Conservation (phyloP, 2,888 invertebrate species). For the Synanthedon myopaeformis region DNA sequence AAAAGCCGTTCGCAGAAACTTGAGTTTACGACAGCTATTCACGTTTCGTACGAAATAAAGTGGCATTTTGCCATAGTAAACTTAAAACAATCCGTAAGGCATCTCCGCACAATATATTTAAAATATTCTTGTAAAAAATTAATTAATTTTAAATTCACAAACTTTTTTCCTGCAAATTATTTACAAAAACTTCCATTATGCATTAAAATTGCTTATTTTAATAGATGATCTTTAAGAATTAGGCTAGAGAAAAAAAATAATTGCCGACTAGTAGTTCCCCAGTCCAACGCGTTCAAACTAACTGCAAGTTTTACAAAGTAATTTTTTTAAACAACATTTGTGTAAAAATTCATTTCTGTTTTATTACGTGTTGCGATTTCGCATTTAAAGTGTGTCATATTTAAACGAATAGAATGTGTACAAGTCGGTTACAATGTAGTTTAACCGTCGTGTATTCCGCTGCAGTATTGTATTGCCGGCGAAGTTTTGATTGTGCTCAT, state of each 20-base stretch:
- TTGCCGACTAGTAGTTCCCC: no score
- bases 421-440: slow-evolving; percentile 14
- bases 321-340: no score
- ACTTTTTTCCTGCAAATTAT: no score
- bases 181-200: no score
- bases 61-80: background rate
- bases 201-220: no score
- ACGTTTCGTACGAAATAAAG: background rate
- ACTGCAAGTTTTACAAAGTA: no score
- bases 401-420: slow-evolving; percentile 6
- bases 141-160: no score
- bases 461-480: slow-evolving; percentile 11
- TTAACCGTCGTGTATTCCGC: slow-evolving; percentile 16
- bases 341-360: no score
- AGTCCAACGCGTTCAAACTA: no score
- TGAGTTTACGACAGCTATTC: background rate
- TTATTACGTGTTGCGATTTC: slow-evolving; percentile 1
- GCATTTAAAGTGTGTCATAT: slow-evolving; percentile 1
- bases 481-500: slow-evolving; percentile 37
- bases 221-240: no score
- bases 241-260: no score
- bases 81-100: background rate
- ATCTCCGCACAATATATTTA: background rate
- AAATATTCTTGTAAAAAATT: background rate
- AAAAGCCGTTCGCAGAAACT: background rate